A percentile compares a stretch with the other conserved stretches of the same genome.
phyloP scores from a whole-genome alignment of 1,140 invertebrate genomes.

The Pseudomyrmex pallidus region DNA sequence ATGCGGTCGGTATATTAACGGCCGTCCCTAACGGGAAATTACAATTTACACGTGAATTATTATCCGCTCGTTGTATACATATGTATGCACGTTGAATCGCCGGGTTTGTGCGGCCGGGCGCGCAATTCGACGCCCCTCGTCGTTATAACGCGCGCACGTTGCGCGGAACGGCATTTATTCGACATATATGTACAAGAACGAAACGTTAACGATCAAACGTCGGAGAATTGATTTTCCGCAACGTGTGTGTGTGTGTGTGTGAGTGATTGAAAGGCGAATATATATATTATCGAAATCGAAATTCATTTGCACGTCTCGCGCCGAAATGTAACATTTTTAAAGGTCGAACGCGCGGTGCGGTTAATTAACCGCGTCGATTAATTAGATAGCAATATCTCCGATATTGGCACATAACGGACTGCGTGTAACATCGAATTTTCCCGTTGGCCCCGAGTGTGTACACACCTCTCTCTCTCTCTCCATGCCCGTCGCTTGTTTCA shows the following conservation, averaged over 20 bases:
- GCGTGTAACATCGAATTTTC: slow-evolving; percentile 31
- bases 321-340: slow-evolving; percentile 8
- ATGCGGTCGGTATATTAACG: slow-evolving; percentile 21
- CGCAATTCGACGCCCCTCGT: neutral
- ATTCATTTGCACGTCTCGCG: neutral
- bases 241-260: slow-evolving; percentile 23
- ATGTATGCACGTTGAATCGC: neutral
- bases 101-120: too few species aligned
- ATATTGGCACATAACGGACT: slow-evolving; percentile 6
- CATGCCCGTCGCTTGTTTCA: too few species aligned
- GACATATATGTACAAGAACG: too few species aligned
- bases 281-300: slow-evolving; percentile 23
- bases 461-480: neutral
- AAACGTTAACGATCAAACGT: slow-evolving; percentile 48
- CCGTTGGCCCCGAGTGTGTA: neutral
- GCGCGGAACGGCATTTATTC: neutral
- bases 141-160: neutral
- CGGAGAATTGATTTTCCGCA: slow-evolving; percentile 31
- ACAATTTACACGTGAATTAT: slow-evolving; percentile 27
- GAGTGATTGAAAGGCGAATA: too few species aligned
- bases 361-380: slow-evolving; percentile 57
- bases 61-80: neutral
- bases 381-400: slow-evolving; percentile 49
- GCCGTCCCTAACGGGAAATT: slow-evolving; percentile 21
- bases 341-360: neutral